A percentile compares a stretch with the other conserved stretches of the same genome.
Conservation (phyloP, 2,797 vertebrate genomes). For the Nasua narica region DNA sequence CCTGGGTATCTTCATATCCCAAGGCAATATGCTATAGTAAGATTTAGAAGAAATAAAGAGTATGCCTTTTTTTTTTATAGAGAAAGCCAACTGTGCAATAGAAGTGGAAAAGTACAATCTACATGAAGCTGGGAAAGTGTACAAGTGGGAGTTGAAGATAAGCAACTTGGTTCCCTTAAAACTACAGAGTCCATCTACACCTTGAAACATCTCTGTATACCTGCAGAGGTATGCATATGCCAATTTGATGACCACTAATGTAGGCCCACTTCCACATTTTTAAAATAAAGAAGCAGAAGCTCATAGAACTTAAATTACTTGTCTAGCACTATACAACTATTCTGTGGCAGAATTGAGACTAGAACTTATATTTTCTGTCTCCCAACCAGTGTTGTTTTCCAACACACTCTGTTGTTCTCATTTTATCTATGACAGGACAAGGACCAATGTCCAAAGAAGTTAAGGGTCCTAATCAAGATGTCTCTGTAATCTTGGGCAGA, state of each 20-base stretch:
- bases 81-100: background rate
- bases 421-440: background rate
- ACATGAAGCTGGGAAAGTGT: background rate
- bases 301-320: background rate
- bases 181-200: background rate
- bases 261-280: background rate
- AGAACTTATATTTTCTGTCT: background rate
- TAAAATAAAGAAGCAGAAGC: background rate
- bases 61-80: background rate
- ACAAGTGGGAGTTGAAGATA: background rate
- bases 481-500: background rate
- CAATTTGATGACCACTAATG: background rate
- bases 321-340: background rate
- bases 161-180: background rate
- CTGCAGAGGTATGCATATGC: background rate
- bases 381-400: background rate
- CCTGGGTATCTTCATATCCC: background rate
- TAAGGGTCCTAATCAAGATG: background rate
- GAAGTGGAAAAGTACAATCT: background rate
- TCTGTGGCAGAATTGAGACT: background rate
- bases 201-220: background rate
- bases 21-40: background rate
- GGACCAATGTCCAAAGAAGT: background rate
- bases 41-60: background rate
- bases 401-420: background rate